Evolutionary conservation across 2,797 vertebrate species (phyloP).

Genomic region (Characodon lateralis): DNA sequence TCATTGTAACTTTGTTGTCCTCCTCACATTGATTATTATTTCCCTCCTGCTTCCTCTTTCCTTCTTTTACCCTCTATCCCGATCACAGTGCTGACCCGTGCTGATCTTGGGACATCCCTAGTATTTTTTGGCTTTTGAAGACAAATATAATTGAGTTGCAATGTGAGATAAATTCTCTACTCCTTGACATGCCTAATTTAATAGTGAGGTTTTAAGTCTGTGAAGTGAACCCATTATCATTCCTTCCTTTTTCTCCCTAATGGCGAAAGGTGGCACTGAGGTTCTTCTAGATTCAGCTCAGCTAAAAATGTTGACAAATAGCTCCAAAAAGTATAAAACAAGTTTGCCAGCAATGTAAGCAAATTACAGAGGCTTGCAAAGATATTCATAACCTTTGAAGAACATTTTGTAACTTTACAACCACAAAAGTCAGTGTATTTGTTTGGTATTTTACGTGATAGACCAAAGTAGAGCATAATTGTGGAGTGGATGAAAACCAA

Average conservation of each 20-base stretch:
- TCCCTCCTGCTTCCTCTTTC: slow-evolving; percentile 20
- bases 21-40: slow-evolving; percentile 26
- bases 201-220: slow-evolving; percentile 70
- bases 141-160: slow-evolving; percentile 77
- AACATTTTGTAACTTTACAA: no score
- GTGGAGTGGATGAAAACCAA: no score
- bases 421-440: not conserved
- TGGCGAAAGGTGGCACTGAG: slow-evolving; percentile 47
- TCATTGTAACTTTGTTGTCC: slow-evolving; percentile 41
- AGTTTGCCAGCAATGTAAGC: not conserved
- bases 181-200: slow-evolving; percentile 60
- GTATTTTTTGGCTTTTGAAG: slow-evolving; percentile 75
- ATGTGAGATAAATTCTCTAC: slow-evolving; percentile 69
- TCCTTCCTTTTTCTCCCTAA: slow-evolving; percentile 31
- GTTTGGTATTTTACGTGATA: no score
- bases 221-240: slow-evolving; percentile 53
- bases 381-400: not conserved
- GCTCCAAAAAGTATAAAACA: slow-evolving; percentile 30
- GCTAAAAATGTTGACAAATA: slow-evolving; percentile 32
- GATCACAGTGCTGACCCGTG: slow-evolving; percentile 53
- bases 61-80: slow-evolving; percentile 20
- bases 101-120: slow-evolving; percentile 80
- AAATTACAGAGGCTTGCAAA: not conserved
- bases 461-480: no score
- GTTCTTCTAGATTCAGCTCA: slow-evolving; percentile 60